These are phyloP conservation scores for Aurelia aurita DNA, from an alignment of 30 jellyfish, hydroid and myxozoan genomes.

Conservation along the genomic window DNA sequence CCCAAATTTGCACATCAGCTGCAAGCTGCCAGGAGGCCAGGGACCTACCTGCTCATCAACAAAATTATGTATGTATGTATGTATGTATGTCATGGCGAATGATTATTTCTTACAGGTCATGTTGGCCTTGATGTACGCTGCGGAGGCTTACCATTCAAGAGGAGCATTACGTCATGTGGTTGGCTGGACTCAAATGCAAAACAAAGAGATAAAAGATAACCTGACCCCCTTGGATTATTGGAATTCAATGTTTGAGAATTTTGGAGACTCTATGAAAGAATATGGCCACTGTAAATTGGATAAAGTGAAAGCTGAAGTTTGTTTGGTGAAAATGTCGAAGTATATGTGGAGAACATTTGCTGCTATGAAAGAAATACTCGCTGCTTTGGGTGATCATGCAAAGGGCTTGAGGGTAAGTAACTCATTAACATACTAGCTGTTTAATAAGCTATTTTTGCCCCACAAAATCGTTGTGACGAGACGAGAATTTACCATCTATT, in stretches of 20 bases:
- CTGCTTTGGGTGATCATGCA: not conserved
- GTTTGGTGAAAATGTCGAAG: constrained; percentile 35
- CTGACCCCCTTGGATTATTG: constrained; percentile 44
- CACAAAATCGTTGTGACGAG: no score
- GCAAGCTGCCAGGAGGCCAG: no score
- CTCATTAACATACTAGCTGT: no score
- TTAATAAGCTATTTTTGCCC: no score
- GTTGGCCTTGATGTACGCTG: constrained; percentile 27
- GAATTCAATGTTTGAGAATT: constrained; percentile 41
- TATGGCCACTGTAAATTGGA: constrained; percentile 11
- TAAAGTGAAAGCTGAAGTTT: not conserved
- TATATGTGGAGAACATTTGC: constrained; percentile 46
- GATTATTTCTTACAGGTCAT: not conserved
- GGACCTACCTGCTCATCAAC: no score
- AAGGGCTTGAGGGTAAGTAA: not conserved
- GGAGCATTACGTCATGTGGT: constrained; percentile 65
- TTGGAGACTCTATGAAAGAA: constrained; percentile 25
- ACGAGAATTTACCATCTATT: no score
- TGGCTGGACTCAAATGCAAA: constrained; percentile 58
- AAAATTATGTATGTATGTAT: no score
- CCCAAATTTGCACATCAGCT: no score
- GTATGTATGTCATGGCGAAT: no score
- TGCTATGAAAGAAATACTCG: not conserved
- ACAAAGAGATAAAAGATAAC: not conserved
- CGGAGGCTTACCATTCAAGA: constrained; percentile 53